Conservation (phyloP, 1,140 invertebrate species). For the Coenobita brevimanus region DNA sequence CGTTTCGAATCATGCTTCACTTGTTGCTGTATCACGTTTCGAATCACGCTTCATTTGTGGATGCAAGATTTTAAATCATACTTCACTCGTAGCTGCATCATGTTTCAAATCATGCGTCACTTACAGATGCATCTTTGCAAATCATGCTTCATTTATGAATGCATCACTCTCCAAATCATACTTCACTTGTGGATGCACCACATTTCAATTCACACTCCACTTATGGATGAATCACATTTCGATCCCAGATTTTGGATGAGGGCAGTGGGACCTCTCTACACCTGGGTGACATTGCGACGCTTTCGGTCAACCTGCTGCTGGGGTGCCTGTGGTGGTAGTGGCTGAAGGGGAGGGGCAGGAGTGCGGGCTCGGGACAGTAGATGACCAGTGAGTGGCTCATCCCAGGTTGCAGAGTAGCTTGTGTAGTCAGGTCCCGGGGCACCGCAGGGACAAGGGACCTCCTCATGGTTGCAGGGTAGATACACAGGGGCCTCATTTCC, state of each 20-base stretch:
- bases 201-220: neutral
- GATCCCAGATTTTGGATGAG: no score
- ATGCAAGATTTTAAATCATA: neutral
- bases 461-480: constrained; percentile 59
- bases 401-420: constrained; percentile 65
- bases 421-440: constrained; percentile 65
- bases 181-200: constrained; percentile 5
- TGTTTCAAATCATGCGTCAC: neutral
- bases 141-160: neutral
- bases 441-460: constrained; percentile 49
- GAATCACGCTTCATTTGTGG: constrained; percentile 27
- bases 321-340: constrained; percentile 10
- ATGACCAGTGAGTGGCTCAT: constrained; percentile 68
- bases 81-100: no score
- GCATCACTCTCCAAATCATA: constrained; percentile 1
- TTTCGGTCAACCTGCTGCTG: constrained; percentile 65
- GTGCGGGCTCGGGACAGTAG: constrained; percentile 63
- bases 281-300: constrained; percentile 68
- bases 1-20: neutral
- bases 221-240: no score
- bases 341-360: constrained; percentile 29
- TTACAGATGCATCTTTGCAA: neutral
- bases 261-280: no score
- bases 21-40: neutral
- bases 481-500: constrained; percentile 47